A percentile compares a stretch with the other conserved stretches of the same genome.
Evolutionary conservation across 2,113 vertebrate species (phyloP).

Genomic region (Rafetus swinhoei): DNA sequence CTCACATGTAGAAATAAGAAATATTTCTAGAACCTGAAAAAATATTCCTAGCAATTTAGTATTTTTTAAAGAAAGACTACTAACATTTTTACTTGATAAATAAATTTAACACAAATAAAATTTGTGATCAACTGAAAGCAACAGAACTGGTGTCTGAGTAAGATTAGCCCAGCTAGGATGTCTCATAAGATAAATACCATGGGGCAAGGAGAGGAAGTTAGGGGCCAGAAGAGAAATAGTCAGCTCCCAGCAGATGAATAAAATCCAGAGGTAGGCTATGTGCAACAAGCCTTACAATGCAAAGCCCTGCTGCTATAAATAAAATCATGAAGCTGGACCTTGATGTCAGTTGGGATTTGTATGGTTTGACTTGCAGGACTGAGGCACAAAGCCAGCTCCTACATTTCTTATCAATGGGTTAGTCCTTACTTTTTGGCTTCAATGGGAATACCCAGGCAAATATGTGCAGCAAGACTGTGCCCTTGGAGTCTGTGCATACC

Average conservation of each 20-base stretch:
- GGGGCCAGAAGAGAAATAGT: not conserved
- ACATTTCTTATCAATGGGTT: not conserved
- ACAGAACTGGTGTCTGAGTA: not conserved
- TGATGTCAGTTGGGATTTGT: not conserved
- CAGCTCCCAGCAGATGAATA: not conserved
- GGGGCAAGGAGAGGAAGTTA: not conserved
- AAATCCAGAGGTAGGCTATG: accelerated
- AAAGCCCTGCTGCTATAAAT: not conserved
- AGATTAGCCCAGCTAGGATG: not conserved
- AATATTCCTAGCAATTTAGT: not conserved
- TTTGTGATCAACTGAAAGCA: not conserved
- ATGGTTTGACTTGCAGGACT: not conserved
- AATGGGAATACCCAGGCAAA: not conserved
- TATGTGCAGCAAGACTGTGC: not conserved
- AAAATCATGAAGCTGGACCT: accelerated
- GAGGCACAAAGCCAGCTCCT: accelerated
- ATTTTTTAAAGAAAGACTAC: not conserved
- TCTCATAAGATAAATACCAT: not conserved
- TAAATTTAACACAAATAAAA: not conserved
- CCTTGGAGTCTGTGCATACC: not conserved
- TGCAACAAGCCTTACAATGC: accelerated
- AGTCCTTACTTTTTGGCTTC: not conserved
- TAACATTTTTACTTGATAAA: not conserved
- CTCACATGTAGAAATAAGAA: not conserved
- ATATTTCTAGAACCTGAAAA: not conserved